Conservation (phyloP, 1,140 invertebrate genomes). For the Pseudoatta argentina region DNA sequence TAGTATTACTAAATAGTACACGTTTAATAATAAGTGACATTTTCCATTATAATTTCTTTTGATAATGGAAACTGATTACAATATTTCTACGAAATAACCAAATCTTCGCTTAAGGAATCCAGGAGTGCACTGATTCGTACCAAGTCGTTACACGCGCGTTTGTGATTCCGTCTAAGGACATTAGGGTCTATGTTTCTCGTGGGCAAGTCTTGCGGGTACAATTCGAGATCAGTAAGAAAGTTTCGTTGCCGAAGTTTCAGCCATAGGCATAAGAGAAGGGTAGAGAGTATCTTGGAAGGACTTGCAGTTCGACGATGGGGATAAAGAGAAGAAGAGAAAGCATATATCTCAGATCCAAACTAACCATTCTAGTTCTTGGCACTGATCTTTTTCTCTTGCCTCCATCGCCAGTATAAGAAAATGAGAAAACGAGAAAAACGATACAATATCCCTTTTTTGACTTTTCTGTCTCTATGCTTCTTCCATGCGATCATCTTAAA, state of each 20-base stretch:
- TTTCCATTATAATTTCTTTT: background rate
- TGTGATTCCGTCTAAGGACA: slow-evolving; percentile 15
- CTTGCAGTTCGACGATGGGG: slow-evolving; percentile 24
- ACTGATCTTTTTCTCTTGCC: slow-evolving; percentile 27
- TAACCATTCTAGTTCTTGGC: slow-evolving; percentile 40
- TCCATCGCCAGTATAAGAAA: slow-evolving; percentile 71
- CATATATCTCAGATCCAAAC: slow-evolving; percentile 31
- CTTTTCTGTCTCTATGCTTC: background rate
- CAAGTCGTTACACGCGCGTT: slow-evolving; percentile 58
- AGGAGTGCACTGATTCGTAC: slow-evolving; percentile 2
- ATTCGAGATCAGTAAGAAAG: slow-evolving; percentile 61
- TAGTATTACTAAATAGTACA: background rate
- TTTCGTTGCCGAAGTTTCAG: slow-evolving; percentile 59
- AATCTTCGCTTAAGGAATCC: background rate
- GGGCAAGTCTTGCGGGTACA: slow-evolving; percentile 35
- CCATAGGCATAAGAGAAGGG: slow-evolving; percentile 37
- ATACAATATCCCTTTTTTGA: background rate
- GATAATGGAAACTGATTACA: slow-evolving; percentile 7
- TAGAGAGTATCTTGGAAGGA: slow-evolving; percentile 38
- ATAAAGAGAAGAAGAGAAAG: slow-evolving; percentile 37
- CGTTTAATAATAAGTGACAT: background rate
- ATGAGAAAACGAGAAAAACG: slow-evolving; percentile 75
- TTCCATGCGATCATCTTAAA: slow-evolving; percentile 54
- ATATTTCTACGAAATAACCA: background rate
- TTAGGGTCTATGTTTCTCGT: slow-evolving; percentile 13